Conservation (phyloP, 2,113 vertebrate genomes). For the Barbus barbus region DNA sequence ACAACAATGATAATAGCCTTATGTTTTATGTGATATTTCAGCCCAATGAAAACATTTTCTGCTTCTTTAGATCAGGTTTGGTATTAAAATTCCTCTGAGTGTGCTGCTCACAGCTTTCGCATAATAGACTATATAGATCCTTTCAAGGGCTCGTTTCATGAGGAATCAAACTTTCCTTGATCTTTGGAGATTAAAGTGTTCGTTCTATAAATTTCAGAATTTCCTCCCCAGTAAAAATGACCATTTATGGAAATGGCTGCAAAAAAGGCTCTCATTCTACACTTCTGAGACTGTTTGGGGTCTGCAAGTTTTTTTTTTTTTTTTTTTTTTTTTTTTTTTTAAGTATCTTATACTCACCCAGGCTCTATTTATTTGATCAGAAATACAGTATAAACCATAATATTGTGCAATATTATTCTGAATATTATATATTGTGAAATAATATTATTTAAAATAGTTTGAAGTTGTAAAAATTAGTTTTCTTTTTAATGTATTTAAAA, state of each 20-base stretch:
- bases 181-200: neutral
- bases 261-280: neutral
- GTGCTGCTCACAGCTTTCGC: neutral
- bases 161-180: neutral
- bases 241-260: neutral
- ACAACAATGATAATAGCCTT: conserved; percentile 47
- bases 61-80: neutral
- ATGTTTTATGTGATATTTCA: conserved; percentile 13
- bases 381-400: no score
- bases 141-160: neutral
- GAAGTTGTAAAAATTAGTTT: no score
- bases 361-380: no score
- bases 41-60: neutral
- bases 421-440: no score
- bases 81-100: neutral
- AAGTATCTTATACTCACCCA: no score
- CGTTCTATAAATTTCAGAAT: neutral
- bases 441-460: no score
- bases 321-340: no score
- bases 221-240: neutral
- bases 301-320: no score
- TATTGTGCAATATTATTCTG: no score
- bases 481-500: no score
- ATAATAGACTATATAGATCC: neutral
- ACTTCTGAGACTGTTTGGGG: no score